These are phyloP conservation scores for Apostichopus parvimensis DNA, from an alignment of 35 echinoderm and acorn worm species.

Conservation along the genomic window DNA sequence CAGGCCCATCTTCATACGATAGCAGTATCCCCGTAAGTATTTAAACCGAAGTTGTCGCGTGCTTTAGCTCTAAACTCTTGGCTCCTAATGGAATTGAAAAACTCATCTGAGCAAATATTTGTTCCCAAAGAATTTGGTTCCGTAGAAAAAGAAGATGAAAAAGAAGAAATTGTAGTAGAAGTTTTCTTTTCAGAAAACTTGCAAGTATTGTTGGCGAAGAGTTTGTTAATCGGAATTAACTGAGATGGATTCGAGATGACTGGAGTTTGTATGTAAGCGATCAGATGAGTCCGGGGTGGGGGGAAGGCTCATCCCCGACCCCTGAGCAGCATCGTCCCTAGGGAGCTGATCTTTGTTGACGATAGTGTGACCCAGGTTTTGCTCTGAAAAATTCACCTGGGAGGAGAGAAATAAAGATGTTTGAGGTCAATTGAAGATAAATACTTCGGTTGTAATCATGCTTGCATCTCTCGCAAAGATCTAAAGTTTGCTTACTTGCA, in stretches of 20 bases:
- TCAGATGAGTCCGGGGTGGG: constrained; percentile 90
- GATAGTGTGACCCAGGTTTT: constrained; percentile 74
- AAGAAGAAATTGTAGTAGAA: neutral
- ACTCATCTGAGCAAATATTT: constrained; percentile 59
- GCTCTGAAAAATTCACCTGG: constrained; percentile 96
- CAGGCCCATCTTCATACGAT: constrained; percentile 51
- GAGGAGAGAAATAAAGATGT: constrained; percentile 12
- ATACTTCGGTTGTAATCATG: too few relatives aligned
- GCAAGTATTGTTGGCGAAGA: constrained; percentile 1
- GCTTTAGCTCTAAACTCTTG: neutral
- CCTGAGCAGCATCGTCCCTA: constrained; percentile 68
- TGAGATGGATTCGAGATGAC: constrained; percentile 55
- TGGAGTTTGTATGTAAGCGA: constrained; percentile 61
- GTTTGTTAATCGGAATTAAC: constrained; percentile 50
- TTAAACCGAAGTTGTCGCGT: constrained; percentile 14
- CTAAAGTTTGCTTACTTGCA: too few relatives aligned
- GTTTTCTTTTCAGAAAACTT: constrained; percentile 27
- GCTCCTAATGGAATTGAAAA: constrained; percentile 52
- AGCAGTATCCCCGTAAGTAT: constrained; percentile 20
- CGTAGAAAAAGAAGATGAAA: constrained; percentile 2
- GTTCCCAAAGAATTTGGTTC: constrained; percentile 34
- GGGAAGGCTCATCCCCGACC: constrained; percentile 81
- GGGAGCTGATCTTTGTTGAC: constrained; percentile 73
- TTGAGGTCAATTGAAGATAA: too few relatives aligned
- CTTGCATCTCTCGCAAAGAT: too few relatives aligned